Percentiles rank a stretch among this genome's conserved stretches.
Conservation (phyloP, 2,888 invertebrate genomes). For the Physocephala rufipes region DNA sequence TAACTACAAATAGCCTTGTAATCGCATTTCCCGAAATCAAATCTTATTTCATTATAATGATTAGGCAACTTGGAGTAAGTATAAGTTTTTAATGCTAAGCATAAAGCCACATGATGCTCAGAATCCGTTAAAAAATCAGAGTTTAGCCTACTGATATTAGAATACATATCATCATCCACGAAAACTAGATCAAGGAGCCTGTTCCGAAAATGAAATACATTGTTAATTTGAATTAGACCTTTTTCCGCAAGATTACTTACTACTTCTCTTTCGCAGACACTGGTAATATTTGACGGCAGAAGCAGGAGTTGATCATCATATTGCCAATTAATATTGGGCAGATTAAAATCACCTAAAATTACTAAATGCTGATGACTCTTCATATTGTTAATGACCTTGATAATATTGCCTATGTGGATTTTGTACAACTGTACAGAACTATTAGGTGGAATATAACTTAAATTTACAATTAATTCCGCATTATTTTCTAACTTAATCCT, state of each 20-base stretch:
- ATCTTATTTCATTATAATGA: not conserved
- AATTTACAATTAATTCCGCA: not conserved
- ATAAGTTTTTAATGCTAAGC: not conserved
- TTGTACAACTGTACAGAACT: not conserved
- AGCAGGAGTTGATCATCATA: not conserved
- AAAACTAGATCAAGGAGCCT: not conserved
- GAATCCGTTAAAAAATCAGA: not conserved
- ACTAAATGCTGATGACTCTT: not conserved
- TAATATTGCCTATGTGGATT: not conserved
- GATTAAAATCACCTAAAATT: slow-evolving; percentile 4
- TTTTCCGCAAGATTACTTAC: not conserved
- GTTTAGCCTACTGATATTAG: not conserved
- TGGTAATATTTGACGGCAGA: slow-evolving; percentile 5
- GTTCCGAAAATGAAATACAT: not conserved
- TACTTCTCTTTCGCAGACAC: not conserved
- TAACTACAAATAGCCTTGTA: not conserved
- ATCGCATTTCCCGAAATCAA: not conserved
- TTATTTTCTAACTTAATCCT: not conserved
- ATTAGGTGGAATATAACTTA: slow-evolving; percentile 1
- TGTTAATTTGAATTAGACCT: slow-evolving; percentile 9
- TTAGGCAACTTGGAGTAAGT: not conserved
- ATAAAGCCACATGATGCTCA: slow-evolving; percentile 4
- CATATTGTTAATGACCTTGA: not conserved
- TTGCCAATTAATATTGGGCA: not conserved
- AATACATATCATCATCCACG: not conserved